Base-by-base conservation (phyloP, 2,113 vertebrate species). In the Cottus gobio region DNA sequence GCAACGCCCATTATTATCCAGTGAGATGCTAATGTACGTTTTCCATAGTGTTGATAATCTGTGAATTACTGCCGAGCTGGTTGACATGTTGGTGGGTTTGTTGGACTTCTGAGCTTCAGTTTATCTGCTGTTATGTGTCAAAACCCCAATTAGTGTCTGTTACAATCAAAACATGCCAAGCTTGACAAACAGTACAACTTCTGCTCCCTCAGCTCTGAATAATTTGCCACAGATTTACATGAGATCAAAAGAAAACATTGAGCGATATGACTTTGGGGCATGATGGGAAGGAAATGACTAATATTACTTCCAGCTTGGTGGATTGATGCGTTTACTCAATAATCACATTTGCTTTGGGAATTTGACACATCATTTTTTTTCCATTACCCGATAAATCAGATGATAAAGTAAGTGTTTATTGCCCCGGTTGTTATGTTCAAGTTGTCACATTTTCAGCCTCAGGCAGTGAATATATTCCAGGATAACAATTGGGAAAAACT, bases 201-300 rank as follows among this genome's bases (percentile, higher is more conserved):
- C 58, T 73, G 68, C 79, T 82, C 64, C 31, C 30, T 39, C 57
- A 44, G 57, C 36, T 80, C 52, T 67, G 77, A 89, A 86, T 87
- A 71, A 82, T 83, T 84, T 76, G 69, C 71, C 36, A 11, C 24
- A 2, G 1, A 82, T 87, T 87, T 87, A 62, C 74, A 82, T 44
- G 39, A 85, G 82, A 89, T 88, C 82, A 92, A 84, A 85, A 37
- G 30, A 68, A 64, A 90, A 74, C 37, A 72, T 13, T 20, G 57
- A 34, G 26, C 20, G 48, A 16, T 13, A n/a, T 37, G 77, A 60
- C 90, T 80, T 48, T 16, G 18, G 77, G 91, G 48, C 28, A 69
- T 31, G 57, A 77, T 54, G 64, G 75, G 63, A 80, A 87, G 68
- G 48, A 80, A 84, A 84, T 73, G 9, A 83, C 52, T 74, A 63